Base-by-base conservation (phyloP, 2,888 invertebrate genomes). In the Mesorhabditis spiculigera region DNA sequence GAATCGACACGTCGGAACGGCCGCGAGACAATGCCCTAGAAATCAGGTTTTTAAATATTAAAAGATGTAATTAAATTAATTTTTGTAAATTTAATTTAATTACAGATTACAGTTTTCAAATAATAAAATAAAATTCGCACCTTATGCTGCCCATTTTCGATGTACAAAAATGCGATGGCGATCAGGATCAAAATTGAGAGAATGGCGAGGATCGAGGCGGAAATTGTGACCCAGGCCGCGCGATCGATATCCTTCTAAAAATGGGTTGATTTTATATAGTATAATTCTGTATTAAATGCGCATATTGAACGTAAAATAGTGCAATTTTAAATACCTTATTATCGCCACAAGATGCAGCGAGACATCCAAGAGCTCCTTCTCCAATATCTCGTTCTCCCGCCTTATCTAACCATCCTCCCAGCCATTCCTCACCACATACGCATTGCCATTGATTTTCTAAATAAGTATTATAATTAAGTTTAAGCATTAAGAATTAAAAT, bases 401-500 rank as follows among this genome's bases (percentile, higher is more conserved):
- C 43, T 68, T 69, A 8, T 70, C 67, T 13, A 85, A 67, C 85
- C 85, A 85, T 10, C 75, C 68, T 45, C 79, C 81, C 45, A 85
- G 75, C 85, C 85, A 85, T 71, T 82, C 82, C 61, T 76, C 75
- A 28, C 76, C 80, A 71, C 84, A 85, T 43, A 82, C 74, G 73
- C 84, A 85, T 62, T 78, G 74, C 82, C 82, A 85, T 16, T 71
- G 68, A 69, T 86, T 86, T 63, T 72, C 81, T 82, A 74, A 64
- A 82, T 72, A 58, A 66, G 41, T 28, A 62, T 50, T 0, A 2
- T n/a, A 13, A 13, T 50, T 50, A 50, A 50, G 3, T 13, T 50
- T 10, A 50, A 50, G 8, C 8, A 50, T 50, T n/a, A 50, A 50
- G 3, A 28, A 28, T 3, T 28, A 28, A 28, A 28, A 28, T 28